Percentiles rank a stretch among this genome's conserved stretches.
Conservation (phyloP, 2,797 vertebrate species). For the Hoplostethus mediterraneus region DNA sequence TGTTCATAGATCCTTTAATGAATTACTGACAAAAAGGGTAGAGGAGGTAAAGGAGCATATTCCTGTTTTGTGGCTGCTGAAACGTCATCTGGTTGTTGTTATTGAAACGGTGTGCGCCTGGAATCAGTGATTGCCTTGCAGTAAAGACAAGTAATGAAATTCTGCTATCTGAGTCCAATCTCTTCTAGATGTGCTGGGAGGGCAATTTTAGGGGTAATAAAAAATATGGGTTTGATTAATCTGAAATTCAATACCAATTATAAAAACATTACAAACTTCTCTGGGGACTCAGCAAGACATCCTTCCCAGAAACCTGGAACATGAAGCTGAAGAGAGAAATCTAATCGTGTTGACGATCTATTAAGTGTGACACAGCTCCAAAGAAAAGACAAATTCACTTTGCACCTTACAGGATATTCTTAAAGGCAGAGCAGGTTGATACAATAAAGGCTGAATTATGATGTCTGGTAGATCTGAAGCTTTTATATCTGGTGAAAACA, state of each 20-base stretch:
- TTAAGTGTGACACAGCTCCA: slow-evolving; percentile 33
- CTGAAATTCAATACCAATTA: slow-evolving; percentile 72
- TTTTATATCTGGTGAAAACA: slow-evolving; percentile 40
- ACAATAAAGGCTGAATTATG: slow-evolving; percentile 50
- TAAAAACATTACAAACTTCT: slow-evolving; percentile 57
- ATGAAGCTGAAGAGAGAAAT: slow-evolving; percentile 24
- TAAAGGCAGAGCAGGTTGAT: slow-evolving; percentile 26
- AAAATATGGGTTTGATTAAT: slow-evolving; percentile 71
- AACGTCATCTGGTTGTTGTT: no score
- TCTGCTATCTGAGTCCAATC: slow-evolving; percentile 46
- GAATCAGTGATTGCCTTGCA: slow-evolving; percentile 40
- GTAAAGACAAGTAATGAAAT: slow-evolving; percentile 57
- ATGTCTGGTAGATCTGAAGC: slow-evolving; percentile 34
- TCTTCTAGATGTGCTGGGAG: slow-evolving; percentile 60
- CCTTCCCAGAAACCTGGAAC: slow-evolving; percentile 42
- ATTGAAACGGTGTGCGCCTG: background rate
- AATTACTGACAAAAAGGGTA: no score
- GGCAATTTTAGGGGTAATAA: slow-evolving; percentile 61
- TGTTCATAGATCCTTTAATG: no score
- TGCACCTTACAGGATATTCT: slow-evolving; percentile 21
- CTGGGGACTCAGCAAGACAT: slow-evolving; percentile 32
- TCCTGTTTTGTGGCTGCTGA: no score
- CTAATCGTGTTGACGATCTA: slow-evolving; percentile 39
- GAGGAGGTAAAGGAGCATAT: no score
- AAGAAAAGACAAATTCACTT: slow-evolving; percentile 2